Conservation (phyloP, 2,888 invertebrate genomes). For the Dasysyrphus albostriatus region DNA sequence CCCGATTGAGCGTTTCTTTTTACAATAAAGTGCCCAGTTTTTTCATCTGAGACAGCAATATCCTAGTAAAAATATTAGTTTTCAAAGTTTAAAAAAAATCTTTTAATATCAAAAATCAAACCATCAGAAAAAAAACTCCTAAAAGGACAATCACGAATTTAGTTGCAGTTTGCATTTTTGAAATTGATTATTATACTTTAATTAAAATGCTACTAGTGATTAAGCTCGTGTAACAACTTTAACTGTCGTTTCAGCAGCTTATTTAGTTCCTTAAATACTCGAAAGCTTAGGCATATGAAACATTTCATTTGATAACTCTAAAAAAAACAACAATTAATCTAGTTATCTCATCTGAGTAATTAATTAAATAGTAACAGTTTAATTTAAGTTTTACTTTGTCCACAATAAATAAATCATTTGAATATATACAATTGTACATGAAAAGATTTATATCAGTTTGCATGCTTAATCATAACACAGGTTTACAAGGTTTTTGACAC, state of each 20-base stretch:
- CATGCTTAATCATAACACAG: neutral
- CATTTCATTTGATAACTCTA: neutral
- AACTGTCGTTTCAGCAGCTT: neutral
- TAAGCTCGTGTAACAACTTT: neutral
- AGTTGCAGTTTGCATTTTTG: conserved; percentile 50
- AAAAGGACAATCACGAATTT: conserved; percentile 49
- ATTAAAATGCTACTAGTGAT: neutral
- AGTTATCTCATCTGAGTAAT: neutral
- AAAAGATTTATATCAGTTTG: neutral
- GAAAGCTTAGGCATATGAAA: neutral
- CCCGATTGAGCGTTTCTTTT: too few species aligned
- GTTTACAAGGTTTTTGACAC: too few species aligned
- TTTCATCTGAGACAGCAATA: conserved; percentile 11
- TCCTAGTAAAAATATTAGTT: conserved; percentile 16
- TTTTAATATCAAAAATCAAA: neutral
- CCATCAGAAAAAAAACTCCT: conserved; percentile 45
- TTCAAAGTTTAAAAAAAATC: neutral
- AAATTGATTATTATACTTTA: neutral
- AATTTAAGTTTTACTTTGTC: neutral
- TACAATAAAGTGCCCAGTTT: too few species aligned
- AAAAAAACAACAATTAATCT: neutral
- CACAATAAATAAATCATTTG: neutral
- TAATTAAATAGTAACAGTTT: neutral
- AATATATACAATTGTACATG: neutral
- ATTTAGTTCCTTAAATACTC: neutral